Evolutionary conservation across 2,113 vertebrate species (phyloP).

Genomic region (Ardeotis arabs): DNA sequence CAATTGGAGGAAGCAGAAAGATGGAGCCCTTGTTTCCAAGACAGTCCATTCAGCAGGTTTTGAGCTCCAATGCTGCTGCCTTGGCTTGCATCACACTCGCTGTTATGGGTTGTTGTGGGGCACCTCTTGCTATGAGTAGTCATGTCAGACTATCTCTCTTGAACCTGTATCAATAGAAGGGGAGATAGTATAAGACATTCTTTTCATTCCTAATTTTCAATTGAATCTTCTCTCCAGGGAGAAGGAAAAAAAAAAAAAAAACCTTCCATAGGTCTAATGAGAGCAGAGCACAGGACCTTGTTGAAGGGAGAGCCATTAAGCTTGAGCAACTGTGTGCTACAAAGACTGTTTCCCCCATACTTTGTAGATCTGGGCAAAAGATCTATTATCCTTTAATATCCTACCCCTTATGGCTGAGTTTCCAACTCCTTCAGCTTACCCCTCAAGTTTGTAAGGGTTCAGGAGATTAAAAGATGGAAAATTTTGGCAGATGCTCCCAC

Average conservation of each 20-base stretch:
- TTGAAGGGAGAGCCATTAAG: not conserved
- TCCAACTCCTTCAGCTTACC: not conserved
- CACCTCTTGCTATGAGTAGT: not conserved
- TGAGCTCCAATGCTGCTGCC: not conserved
- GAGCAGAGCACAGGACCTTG: fast-evolving
- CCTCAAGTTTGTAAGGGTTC: not conserved
- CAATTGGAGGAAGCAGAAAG: not conserved
- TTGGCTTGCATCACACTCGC: not conserved
- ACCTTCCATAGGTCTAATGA: not conserved
- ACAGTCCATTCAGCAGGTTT: not conserved
- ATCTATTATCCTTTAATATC: not conserved
- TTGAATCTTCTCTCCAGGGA: not conserved
- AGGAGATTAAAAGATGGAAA: not conserved
- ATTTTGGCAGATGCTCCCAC: not conserved
- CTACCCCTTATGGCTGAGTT: not conserved
- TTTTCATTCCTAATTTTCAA: not conserved
- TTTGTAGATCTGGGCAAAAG: not conserved
- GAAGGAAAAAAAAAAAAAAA: not conserved
- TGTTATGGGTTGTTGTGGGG: fast-evolving
- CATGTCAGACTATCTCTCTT: not conserved
- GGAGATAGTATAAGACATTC: not conserved
- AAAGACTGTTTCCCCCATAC: not conserved
- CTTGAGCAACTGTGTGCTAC: not conserved
- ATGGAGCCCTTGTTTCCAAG: not conserved
- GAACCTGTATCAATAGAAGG: not conserved